Percentiles rank a stretch among this genome's conserved stretches.
These are phyloP conservation scores for Yponomeuta cagnagella DNA, from an alignment of 2,888 invertebrate species.

Conservation along the genomic window DNA sequence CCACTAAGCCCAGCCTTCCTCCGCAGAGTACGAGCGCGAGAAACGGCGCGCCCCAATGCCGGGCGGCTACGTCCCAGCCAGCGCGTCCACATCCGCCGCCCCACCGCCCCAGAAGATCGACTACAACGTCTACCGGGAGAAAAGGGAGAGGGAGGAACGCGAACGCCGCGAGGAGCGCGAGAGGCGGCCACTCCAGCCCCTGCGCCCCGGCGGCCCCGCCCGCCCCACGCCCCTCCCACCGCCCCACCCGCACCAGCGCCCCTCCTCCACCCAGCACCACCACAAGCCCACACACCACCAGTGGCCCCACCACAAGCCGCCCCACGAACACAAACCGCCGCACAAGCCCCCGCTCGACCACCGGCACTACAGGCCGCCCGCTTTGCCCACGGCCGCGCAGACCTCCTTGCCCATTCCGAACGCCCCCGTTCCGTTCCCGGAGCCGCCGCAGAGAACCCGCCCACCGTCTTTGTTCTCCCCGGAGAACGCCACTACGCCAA, in stretches of 20 bases:
- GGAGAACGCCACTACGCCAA: conserved; percentile 73
- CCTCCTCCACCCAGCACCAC: conserved; percentile 39
- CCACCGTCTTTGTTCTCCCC: conserved; percentile 81
- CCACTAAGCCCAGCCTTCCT: too few species aligned
- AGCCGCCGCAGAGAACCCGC: conserved; percentile 50
- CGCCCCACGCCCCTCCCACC: conserved; percentile 33
- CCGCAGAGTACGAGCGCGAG: conserved; percentile 63
- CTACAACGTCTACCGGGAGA: conserved; percentile 79
- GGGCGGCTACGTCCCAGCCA: conserved; percentile 60
- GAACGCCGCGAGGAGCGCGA: conserved; percentile 60
- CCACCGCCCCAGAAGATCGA: conserved; percentile 71
- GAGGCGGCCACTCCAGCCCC: conserved; percentile 45
- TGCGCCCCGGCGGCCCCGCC: conserved; percentile 26
- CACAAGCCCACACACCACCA: conserved; percentile 48
- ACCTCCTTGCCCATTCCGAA: neutral
- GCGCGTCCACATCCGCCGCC: conserved; percentile 46
- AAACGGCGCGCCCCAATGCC: conserved; percentile 57
- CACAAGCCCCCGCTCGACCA: conserved; percentile 42
- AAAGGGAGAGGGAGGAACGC: conserved; percentile 76
- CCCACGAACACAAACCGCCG: conserved; percentile 33
- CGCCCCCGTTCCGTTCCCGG: conserved; percentile 27
- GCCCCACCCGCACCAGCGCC: conserved; percentile 33
- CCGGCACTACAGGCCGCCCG: conserved; percentile 34
- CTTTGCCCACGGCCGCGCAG: neutral
- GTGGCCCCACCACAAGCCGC: conserved; percentile 46